Evolutionary conservation across 2,797 vertebrate genomes (phyloP).

Genomic region (Glyptemys insculpta): DNA sequence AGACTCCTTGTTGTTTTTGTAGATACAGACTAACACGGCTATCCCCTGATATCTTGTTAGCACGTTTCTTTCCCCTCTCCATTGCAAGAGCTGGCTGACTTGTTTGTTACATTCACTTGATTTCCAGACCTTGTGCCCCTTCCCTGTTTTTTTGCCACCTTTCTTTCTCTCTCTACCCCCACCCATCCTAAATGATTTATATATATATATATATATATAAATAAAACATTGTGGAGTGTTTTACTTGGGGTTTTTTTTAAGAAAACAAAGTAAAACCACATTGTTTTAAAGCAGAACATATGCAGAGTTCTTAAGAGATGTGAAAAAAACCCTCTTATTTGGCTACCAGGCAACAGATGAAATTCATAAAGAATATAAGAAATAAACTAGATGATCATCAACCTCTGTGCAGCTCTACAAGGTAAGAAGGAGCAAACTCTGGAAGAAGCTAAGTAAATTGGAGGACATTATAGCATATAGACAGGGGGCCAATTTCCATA

Average conservation of each 20-base stretch:
- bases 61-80: background rate
- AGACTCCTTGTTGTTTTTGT: too few relatives aligned
- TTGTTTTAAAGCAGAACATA: conserved; percentile 62
- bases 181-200: too few relatives aligned
- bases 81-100: background rate
- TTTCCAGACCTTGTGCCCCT: background rate
- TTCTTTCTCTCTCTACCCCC: background rate
- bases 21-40: too few relatives aligned
- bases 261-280: conserved; percentile 60
- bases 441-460: conserved; percentile 1
- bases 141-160: background rate
- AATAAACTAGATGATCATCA: conserved; percentile 76
- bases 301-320: conserved; percentile 56
- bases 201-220: too few relatives aligned
- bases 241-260: conserved; percentile 37
- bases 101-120: conserved; percentile 17
- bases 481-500: background rate
- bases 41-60: background rate
- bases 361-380: conserved; percentile 70
- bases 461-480: conserved; percentile 22
- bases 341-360: conserved; percentile 54
- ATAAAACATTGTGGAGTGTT: background rate
- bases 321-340: conserved; percentile 66
- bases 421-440: conserved; percentile 27
- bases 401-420: conserved; percentile 61